Evolutionary conservation across 2,888 invertebrate species (phyloP), one percentile per base, ranked within the genome.

Genomic region (Minunthozetes semirufus): DNA sequence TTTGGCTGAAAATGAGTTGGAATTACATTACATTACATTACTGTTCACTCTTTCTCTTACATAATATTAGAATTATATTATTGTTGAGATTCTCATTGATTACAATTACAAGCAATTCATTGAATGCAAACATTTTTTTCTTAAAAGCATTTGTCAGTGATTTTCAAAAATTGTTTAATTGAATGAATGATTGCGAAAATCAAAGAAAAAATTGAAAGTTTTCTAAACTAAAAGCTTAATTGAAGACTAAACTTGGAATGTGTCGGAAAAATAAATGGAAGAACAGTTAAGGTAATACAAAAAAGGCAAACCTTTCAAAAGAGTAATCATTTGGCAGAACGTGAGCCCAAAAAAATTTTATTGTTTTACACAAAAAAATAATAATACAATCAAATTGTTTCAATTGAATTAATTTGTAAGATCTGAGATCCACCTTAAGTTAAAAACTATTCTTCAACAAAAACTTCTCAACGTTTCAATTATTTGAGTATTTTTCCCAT

Each of bases 381-480:
- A 59, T 27, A 59, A 59, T 27, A 27, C 27, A 59, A 13, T 63
- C 33, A 8, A 33, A 63, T 63, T 63, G 33, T 63, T 63, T 63
- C 29, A 33, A n/a, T 63, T 63, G 6, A 63, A 29, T 63, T 27
- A 63, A 63, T 29, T 29, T n/a, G 4, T 33, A 8, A 33, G 33
- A 33, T 33, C 33, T 33, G 33, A 33, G 33, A 33, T 33, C 29
- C 61, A 63, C 61, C 61, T 63, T 29, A 22, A 15, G n/a, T 33
- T 33, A 8, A 33, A 3, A 17, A 15, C 15, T 11, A 11, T 48
- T 17, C n/a, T 17, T 48, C n/a, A 11, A 2, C 2, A 6, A 17
- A 17, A 3, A 6, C 3, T 17, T 48, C n/a, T 8, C 33, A 33
- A 33, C 33, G 8, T 33, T 33, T 33, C 33, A 33, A 33, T 33